phyloP scores from a whole-genome alignment of 2,888 invertebrate genomes.

The Exocentrus adspersus region DNA sequence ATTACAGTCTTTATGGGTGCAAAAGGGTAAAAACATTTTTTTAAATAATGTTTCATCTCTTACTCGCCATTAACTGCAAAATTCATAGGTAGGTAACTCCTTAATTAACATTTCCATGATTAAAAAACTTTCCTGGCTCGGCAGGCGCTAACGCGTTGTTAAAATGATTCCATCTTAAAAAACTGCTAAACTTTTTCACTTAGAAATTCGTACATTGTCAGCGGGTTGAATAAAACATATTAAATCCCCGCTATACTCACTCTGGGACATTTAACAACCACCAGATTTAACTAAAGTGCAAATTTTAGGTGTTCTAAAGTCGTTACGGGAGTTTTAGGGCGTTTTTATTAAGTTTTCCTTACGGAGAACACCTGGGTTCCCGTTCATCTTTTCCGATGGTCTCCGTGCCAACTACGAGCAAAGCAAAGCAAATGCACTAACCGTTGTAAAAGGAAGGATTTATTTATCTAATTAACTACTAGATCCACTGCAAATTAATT shows the following conservation, averaged over 20 bases:
- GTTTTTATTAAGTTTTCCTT: slow-evolving; percentile 55
- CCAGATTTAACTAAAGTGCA: slow-evolving; percentile 54
- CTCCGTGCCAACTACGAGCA: not conserved
- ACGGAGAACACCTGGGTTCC: slow-evolving; percentile 50
- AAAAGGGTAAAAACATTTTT: too few species aligned
- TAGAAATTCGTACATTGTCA: slow-evolving; percentile 24
- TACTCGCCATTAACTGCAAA: not conserved
- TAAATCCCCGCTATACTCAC: slow-evolving; percentile 41
- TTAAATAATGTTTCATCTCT: not conserved
- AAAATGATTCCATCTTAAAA: slow-evolving; percentile 9
- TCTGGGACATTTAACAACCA: slow-evolving; percentile 51
- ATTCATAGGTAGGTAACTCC: slow-evolving; percentile 7
- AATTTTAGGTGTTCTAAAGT: slow-evolving; percentile 50
- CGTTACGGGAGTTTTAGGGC: slow-evolving; percentile 44
- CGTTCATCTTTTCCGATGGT: slow-evolving; percentile 13
- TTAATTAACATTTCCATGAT: slow-evolving; percentile 42
- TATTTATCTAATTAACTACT: too few species aligned
- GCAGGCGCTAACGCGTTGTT: slow-evolving; percentile 11
- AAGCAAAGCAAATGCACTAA: too few species aligned
- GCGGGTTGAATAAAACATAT: slow-evolving; percentile 32
- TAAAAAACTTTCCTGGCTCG: slow-evolving; percentile 38
- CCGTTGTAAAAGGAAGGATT: not conserved
- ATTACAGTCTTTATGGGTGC: too few species aligned
- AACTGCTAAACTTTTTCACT: slow-evolving; percentile 30
- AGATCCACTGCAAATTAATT: too few species aligned